Percentiles rank a stretch among this genome's conserved stretches.
Conservation (phyloP, 2,113 vertebrate genomes). For the Grallaria varia region DNA sequence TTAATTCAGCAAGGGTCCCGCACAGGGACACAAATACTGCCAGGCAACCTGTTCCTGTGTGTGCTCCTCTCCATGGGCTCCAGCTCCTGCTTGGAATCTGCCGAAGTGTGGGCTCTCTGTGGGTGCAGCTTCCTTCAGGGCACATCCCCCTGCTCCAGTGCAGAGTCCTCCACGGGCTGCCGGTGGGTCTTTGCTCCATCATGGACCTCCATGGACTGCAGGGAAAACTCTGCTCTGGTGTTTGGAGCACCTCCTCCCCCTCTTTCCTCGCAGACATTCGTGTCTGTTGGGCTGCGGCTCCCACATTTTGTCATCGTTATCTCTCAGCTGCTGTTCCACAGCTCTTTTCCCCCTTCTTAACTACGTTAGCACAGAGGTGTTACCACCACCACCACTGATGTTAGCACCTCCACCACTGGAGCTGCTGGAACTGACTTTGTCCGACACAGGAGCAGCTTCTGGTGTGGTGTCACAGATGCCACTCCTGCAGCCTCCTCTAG, state of each 20-base stretch:
- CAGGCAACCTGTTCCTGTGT: accelerated
- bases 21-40: neutral
- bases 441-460: neutral
- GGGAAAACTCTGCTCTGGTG: neutral
- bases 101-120: neutral
- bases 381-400: accelerated
- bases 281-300: neutral
- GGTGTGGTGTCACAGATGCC: neutral
- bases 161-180: neutral
- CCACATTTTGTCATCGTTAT: neutral
- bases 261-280: neutral
- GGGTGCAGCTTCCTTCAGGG: neutral
- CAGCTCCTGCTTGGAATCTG: neutral
- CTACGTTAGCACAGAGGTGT: neutral
- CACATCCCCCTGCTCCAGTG: neutral
- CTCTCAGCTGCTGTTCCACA: neutral
- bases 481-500: neutral
- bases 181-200: neutral
- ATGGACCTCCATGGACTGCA: neutral
- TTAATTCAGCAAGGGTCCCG: accelerated
- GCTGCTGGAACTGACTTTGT: neutral
- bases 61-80: neutral
- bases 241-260: neutral
- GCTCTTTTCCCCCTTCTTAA: neutral
- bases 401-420: neutral